Base-by-base conservation (phyloP, 2,113 vertebrate species). In the Paratilapia polleni region DNA sequence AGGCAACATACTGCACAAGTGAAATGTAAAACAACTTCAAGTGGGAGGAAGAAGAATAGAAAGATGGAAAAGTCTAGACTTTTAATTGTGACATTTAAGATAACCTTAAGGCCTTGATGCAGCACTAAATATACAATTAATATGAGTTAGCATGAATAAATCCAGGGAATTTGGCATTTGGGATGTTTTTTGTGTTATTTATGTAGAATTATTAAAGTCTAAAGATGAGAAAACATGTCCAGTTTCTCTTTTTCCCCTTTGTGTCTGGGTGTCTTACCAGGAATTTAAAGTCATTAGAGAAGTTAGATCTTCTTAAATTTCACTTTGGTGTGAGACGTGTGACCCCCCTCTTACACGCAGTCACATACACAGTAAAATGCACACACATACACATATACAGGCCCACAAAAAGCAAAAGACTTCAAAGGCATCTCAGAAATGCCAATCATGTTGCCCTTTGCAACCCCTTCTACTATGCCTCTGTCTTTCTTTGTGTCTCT, bases 391-490 rank as follows among this genome's bases (percentile, higher is more conserved):
- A 81, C 5, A 57, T n/a, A 6, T 13, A 14, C 54, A 78, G 38
- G 38, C 38, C 41, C 66, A 36, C 79, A 74, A 28, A 89, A 80
- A 89, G 83, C 82, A 64, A 60, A 80, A 58, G 77, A 49, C 70
- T 87, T 85, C 13, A 90, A 78, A 92, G 49, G 88, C 90, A 92
- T 92, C 88, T 38, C 81, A 92, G 83, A 73, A 89, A 91, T 89
- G 85, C 79, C 88, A 88, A 60, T 87, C 85, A 77, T 68, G 66
- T 62, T 63, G 3, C 64, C 80, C 47, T 78, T 56, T 77, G 14
- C 52, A 77, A 68, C 81, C 87, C 66, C 81, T 57, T 70, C 34
- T 68, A 3, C 82, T 83, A 4, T 73, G 8, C 82, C 19, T 52
- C 68, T 6, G 17, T 81, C 38, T 57, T 22, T 28, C 58, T 66